Base-by-base conservation (phyloP, 2,888 invertebrate genomes). In the Smittia sp. region DNA sequence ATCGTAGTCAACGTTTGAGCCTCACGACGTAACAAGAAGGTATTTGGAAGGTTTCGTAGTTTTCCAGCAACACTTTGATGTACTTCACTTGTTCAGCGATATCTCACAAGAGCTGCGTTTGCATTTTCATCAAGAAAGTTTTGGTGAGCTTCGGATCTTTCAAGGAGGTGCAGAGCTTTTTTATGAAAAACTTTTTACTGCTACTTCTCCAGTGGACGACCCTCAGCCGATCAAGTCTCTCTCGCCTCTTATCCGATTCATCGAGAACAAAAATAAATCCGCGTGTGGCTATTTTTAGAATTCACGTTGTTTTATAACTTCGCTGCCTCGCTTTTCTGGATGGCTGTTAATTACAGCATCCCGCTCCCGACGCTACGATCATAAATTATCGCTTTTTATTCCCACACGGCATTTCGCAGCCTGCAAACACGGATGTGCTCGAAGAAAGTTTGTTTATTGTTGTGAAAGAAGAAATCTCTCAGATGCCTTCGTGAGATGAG, bases 391-490 rank as follows among this genome's bases (percentile, higher is more conserved):
- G 58, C n/a, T 46, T 15, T 22, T 22, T 7, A 58, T 58, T 18
- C 58, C 58, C 22, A 58, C 58, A 58, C 58, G 58, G 15, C 3
- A 58, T 58, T 52, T 22, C 18, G 58, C n/a, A 13, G 58, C 13
- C n/a, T 13, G n/a, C 58, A 18, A 58, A 58, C 58, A 22, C 58
- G 58, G 58, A 58, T 58, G 58, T 58, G 58, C 32, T 58, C 58
- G 22, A 58, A 58, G 58, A 58, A 58, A 58, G 58, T 58, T 58
- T 22, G 13, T 58, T 58, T 15, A 46, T 13, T 46, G 2, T 32
- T 32, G 32, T 32, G 32, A 32, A 32, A 32, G 32, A 32, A 32
- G 46, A 15, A 46, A 15, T 15, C 15, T 46, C 46, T 39, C 13
- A 39, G 39, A 39, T 39, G 39, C 7, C 11, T 58, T 58, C 58